Evolutionary conservation across 2,797 vertebrate genomes (phyloP).

Genomic region (Karalla daura): DNA sequence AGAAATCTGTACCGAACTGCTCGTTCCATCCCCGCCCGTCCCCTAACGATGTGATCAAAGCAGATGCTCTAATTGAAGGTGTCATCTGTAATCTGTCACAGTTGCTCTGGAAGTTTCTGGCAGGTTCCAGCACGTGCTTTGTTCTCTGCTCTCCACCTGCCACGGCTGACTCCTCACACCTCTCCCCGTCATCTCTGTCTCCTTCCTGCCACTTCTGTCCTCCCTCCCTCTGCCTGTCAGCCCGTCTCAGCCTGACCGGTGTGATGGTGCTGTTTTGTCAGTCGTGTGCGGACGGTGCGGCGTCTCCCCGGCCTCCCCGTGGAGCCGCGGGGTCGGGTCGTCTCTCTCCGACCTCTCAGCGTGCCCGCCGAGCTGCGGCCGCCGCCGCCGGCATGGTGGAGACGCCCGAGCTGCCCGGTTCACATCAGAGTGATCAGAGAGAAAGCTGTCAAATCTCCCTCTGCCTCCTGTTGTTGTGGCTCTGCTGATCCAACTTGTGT

Average conservation of each 20-base stretch:
- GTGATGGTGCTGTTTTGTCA: conserved; percentile 59
- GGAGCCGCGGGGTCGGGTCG: neutral
- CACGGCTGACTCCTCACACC: conserved; percentile 1
- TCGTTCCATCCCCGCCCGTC: conserved; percentile 6
- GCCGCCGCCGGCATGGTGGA: too few relatives aligned
- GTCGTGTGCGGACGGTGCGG: conserved; percentile 48
- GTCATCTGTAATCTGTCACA: conserved; percentile 29
- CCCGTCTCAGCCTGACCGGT: conserved; percentile 34
- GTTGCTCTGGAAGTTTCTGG: conserved; percentile 18
- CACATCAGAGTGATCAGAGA: conserved; percentile 36
- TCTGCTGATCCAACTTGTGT: conserved; percentile 26
- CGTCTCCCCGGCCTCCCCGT: neutral
- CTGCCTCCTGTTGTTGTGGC: neutral
- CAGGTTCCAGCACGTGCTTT: neutral
- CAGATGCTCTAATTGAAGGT: conserved; percentile 21
- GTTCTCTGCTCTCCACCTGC: neutral
- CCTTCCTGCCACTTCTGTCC: too few relatives aligned
- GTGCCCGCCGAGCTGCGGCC: conserved; percentile 8
- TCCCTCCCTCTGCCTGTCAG: conserved; percentile 22
- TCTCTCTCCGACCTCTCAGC: conserved; percentile 31
- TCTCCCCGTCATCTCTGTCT: conserved; percentile 10
- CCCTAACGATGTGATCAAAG: conserved; percentile 40
- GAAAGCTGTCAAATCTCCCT: conserved; percentile 13
- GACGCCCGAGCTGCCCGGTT: conserved; percentile 21
- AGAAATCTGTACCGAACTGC: conserved; percentile 15